A percentile compares a stretch with the other conserved stretches of the same genome.
Evolutionary conservation across 2,888 invertebrate genomes (phyloP).

Genomic region (Hydroisotoma schaefferi): DNA sequence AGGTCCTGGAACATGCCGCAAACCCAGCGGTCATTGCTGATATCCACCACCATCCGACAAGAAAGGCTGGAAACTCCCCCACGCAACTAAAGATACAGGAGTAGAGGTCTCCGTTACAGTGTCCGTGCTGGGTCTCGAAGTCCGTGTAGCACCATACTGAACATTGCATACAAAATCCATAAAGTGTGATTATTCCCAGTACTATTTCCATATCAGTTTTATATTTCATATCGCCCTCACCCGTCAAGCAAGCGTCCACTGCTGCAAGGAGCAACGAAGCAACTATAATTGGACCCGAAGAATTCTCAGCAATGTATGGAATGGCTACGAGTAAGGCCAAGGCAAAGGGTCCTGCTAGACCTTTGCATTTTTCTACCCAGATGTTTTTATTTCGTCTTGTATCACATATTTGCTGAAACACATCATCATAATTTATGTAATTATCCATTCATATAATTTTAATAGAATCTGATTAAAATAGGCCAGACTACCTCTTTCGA

Average conservation of each 20-base stretch:
- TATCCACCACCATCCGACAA: conserved; percentile 45
- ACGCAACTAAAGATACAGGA: conserved; percentile 43
- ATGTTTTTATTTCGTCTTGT: conserved; percentile 24
- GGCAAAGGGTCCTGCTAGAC: conserved; percentile 47
- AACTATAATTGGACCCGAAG: conserved; percentile 46
- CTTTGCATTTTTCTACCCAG: conserved; percentile 44
- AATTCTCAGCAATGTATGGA: conserved; percentile 47
- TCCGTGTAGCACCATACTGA: conserved; percentile 48
- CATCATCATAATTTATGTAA: not conserved
- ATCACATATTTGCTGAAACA: conserved; percentile 22
- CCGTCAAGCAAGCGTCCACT: conserved; percentile 43
- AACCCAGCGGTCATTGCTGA: conserved; percentile 41
- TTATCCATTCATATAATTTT: not conserved
- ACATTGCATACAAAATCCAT: not conserved
- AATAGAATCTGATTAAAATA: not conserved
- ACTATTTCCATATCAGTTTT: not conserved
- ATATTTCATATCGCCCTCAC: conserved; percentile 21
- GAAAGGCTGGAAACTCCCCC: conserved; percentile 48
- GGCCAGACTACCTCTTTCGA: conserved; percentile 37
- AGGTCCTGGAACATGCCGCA: conserved; percentile 42
- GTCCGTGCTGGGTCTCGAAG: conserved; percentile 46
- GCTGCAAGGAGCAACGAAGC: conserved; percentile 46
- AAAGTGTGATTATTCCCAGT: not conserved
- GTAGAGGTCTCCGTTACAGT: conserved; percentile 44
- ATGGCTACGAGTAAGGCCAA: conserved; percentile 43